Conservation (phyloP, 2,113 vertebrate genomes). For the Pedionomus torquatus region DNA sequence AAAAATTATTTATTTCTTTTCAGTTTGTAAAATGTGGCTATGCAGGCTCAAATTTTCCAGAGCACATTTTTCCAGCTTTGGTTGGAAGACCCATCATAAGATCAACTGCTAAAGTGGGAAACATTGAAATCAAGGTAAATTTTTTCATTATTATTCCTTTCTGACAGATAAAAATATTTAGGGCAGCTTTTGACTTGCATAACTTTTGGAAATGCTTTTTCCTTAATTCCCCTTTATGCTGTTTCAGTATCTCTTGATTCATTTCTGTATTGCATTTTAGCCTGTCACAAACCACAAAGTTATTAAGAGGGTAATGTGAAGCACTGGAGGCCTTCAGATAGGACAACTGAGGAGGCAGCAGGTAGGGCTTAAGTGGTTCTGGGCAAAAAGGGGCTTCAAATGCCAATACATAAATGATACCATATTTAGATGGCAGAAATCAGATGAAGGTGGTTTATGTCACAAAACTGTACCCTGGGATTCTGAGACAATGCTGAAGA, state of each 20-base stretch:
- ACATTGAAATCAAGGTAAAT: slow-evolving; percentile 99
- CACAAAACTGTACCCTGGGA: background rate
- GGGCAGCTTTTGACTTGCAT: background rate
- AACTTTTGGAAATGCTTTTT: background rate
- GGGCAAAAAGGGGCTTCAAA: background rate
- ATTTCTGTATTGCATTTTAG: slow-evolving; percentile 1
- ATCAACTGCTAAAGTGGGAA: slow-evolving; percentile 99
- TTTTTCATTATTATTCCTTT: slow-evolving; percentile 22
- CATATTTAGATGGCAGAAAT: background rate
- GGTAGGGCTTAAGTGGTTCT: background rate
- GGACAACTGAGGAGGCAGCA: background rate
- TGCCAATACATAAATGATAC: background rate
- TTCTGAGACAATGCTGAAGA: background rate
- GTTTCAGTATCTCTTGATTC: background rate
- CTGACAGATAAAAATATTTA: slow-evolving; percentile 14
- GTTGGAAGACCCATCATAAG: slow-evolving; percentile 99
- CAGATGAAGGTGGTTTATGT: background rate
- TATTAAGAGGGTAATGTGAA: background rate
- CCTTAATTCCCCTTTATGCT: background rate
- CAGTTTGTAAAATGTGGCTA: slow-evolving; percentile 99
- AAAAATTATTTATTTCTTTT: slow-evolving; percentile 44
- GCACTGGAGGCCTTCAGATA: background rate
- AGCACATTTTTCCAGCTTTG: slow-evolving; percentile 98
- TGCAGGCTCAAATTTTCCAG: slow-evolving; percentile 98
- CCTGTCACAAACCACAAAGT: background rate